Conservation (phyloP, 2,797 vertebrate species). For the Acestrorhynchus altus region DNA sequence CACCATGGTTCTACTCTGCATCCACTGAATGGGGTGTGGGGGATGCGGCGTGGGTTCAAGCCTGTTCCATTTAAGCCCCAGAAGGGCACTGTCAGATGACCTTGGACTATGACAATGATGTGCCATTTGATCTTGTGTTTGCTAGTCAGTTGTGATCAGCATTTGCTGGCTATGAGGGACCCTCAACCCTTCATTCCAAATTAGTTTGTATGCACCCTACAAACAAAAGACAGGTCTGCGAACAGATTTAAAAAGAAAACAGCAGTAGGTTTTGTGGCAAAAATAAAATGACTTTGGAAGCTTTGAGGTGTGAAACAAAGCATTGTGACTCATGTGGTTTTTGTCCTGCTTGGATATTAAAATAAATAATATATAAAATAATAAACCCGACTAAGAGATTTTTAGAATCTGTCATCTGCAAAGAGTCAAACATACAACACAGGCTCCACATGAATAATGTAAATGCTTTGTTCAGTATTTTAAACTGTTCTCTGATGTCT, state of each 20-base stretch:
- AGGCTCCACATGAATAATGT: no score
- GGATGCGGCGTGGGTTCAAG: not conserved
- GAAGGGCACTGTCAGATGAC: constrained; percentile 15
- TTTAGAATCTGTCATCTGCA: no score
- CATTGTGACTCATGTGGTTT: not conserved
- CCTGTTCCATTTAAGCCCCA: constrained; percentile 9
- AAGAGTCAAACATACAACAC: not conserved
- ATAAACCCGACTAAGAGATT: not conserved
- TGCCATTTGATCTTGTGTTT: not conserved
- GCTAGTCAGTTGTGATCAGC: not conserved
- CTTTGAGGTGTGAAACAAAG: not conserved
- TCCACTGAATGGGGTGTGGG: not conserved
- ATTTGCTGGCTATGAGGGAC: not conserved
- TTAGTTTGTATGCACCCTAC: not conserved
- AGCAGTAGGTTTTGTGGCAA: not conserved
- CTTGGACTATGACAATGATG: not conserved
- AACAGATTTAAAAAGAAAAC: not conserved
- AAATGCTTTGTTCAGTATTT: no score
- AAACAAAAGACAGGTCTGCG: not conserved
- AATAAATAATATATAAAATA: not conserved
- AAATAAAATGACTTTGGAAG: not conserved
- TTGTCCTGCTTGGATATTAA: not conserved
- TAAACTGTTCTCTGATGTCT: no score
- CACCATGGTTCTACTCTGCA: constrained; percentile 23
- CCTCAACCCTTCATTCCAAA: not conserved